These are phyloP conservation scores for Drosophila melanica DNA, from an alignment of 1,140 invertebrate species.

Conservation along the genomic window DNA sequence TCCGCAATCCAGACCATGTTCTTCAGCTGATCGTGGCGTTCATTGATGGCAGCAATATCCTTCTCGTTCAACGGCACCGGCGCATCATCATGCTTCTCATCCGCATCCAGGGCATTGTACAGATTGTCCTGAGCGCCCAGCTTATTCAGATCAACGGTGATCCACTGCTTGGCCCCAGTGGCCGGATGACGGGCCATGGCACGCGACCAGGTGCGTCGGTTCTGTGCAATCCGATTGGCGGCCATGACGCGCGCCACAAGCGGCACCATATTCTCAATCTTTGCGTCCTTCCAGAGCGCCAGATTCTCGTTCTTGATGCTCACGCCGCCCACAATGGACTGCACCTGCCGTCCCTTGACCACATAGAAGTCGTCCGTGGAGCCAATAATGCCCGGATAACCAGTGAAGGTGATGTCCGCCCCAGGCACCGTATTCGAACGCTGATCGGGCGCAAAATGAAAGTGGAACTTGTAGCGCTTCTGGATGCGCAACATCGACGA, in stretches of 20 bases:
- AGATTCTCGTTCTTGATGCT: slow-evolving; percentile 86
- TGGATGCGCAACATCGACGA: slow-evolving; percentile 94
- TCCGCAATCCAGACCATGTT: slow-evolving; percentile 91
- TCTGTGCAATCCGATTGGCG: slow-evolving; percentile 91
- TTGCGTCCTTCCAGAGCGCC: slow-evolving; percentile 85
- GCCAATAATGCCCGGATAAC: slow-evolving; percentile 93
- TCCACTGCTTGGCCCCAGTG: slow-evolving; percentile 96
- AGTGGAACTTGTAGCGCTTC: slow-evolving; percentile 95
- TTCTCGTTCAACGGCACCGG: slow-evolving; percentile 84
- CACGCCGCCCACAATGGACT: slow-evolving; percentile 86
- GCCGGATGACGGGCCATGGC: slow-evolving; percentile 88
- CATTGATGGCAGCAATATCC: slow-evolving; percentile 61
- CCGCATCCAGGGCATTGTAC: slow-evolving; percentile 57
- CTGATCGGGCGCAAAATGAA: slow-evolving; percentile 86
- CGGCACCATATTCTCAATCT: slow-evolving; percentile 87
- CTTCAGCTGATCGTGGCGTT: slow-evolving; percentile 84
- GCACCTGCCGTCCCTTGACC: slow-evolving; percentile 85
- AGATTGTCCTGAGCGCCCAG: slow-evolving; percentile 66
- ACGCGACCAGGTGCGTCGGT: slow-evolving; percentile 89
- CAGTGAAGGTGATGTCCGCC: slow-evolving; percentile 90
- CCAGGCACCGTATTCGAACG: slow-evolving; percentile 88
- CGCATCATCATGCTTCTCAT: slow-evolving; percentile 84
- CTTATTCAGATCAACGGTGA: slow-evolving; percentile 90
- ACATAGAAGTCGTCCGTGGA: slow-evolving; percentile 96
- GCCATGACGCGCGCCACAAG: slow-evolving; percentile 93